phyloP scores from a whole-genome alignment of 1,140 invertebrate genomes.

The Macrobrachium rosenbergii region DNA sequence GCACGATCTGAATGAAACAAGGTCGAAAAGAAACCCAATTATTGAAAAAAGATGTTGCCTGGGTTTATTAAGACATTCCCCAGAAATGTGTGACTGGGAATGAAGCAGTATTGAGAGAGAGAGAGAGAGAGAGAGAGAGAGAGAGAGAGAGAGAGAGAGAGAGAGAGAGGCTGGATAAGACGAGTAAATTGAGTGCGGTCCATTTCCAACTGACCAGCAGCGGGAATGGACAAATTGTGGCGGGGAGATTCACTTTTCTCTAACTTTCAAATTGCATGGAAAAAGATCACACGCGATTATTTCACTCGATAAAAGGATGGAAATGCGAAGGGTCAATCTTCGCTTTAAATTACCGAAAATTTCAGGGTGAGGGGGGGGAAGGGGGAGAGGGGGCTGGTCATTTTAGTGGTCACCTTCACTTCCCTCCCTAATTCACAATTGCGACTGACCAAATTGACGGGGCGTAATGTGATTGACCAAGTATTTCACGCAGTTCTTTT shows the following conservation, averaged over 20 bases:
- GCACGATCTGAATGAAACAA: too few relatives aligned
- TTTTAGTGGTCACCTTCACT: background rate
- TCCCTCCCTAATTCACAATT: background rate
- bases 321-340: background rate
- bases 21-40: too few relatives aligned
- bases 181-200: constrained; percentile 45
- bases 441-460: too few relatives aligned
- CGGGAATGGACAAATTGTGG: constrained; percentile 39
- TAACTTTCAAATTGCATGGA: constrained; percentile 34
- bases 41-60: too few relatives aligned
- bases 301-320: constrained; percentile 22
- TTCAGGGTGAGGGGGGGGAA: too few relatives aligned
- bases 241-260: constrained; percentile 9
- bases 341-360: too few relatives aligned
- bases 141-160: background rate
- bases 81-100: background rate
- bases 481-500: too few relatives aligned
- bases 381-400: background rate
- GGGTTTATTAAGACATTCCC: too few relatives aligned
- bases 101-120: background rate
- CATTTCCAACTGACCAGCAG: constrained; percentile 41
- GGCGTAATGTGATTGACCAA: too few relatives aligned
- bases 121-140: background rate
- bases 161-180: constrained; percentile 13
- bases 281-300: constrained; percentile 37